Evolutionary conservation across 2,888 invertebrate species (phyloP), one percentile per base, ranked within the genome.

Genomic region (Aphidius colemani): DNA sequence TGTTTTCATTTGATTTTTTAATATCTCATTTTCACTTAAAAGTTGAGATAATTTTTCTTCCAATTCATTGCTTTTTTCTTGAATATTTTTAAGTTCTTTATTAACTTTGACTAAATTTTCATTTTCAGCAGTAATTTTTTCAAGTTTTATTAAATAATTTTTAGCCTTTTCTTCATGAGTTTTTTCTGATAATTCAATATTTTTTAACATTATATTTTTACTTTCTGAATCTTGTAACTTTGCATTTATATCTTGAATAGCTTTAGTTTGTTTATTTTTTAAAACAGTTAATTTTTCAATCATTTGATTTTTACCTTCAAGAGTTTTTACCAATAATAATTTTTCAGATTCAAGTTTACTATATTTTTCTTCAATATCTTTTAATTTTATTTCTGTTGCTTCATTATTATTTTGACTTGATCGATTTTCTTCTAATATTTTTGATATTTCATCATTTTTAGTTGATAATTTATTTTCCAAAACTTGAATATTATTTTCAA

Each of bases 271-370:
- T 75, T 85, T 84, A 73, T 85, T 81, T 51, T 84, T 75, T 59
- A 86, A 76, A 66, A 83, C 82, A 70, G 84, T 83, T 41, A 85
- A 74, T 77, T 84, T 84, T 11, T 84, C 84, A 66, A 85, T 49
- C 50, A 76, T 66, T 11, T 67, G 67, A 59, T 72, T 76, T 57
- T 74, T 73, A 0, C 66, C 61, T 49, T 69, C 70, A 30, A 76
- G 39, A 6, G 73, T 69, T 9, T 71, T 71, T 39, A 41, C 56
- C 45, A 57, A 61, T n/a, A 39, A 30, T 5, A 46, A 30, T 10
- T 45, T 56, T 45, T 49, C 55, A 4, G 7, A 9, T 8, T 30
- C 30, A 11, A 53, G 11, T 43, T 50, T 57, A 7, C 30, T 45
- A 10, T 63, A 45, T 3, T 51, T 51, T 13, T 58, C 57, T 11